phyloP scores from a whole-genome alignment of 2,797 vertebrate species.

The Psittacula echo region DNA sequence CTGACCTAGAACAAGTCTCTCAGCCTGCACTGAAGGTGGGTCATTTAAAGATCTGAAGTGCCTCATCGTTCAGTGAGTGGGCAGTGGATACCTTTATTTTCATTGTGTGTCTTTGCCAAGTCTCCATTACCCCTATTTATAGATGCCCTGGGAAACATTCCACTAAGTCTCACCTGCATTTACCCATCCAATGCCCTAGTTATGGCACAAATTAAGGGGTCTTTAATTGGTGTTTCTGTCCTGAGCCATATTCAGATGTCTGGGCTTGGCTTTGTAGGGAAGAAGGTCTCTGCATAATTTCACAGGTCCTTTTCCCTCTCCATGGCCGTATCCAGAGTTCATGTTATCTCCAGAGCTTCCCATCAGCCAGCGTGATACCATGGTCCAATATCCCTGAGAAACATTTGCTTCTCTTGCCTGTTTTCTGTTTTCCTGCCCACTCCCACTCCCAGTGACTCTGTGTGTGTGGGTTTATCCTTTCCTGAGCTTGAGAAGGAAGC shows the following conservation, averaged over 20 bases:
- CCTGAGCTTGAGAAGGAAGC: background rate
- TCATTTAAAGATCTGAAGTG: slow-evolving; percentile 30
- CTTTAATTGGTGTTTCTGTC: background rate
- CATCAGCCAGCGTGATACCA: fast-evolving
- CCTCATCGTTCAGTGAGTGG: background rate
- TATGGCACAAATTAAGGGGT: background rate
- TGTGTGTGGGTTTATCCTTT: background rate
- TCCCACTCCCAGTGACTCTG: background rate
- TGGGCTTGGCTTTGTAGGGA: background rate
- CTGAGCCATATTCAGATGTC: background rate
- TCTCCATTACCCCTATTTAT: slow-evolving; percentile 41
- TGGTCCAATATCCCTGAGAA: background rate
- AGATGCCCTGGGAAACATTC: slow-evolving; percentile 9
- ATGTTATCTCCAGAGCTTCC: background rate
- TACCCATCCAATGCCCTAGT: background rate
- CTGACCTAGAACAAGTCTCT: slow-evolving; percentile 64
- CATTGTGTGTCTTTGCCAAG: background rate
- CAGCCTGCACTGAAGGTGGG: slow-evolving; percentile 13
- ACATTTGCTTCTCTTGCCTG: background rate
- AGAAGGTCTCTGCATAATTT: background rate
- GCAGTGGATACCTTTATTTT: background rate
- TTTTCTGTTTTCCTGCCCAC: background rate
- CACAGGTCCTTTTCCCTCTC: background rate
- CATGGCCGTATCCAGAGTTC: background rate
- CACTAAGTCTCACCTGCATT: slow-evolving; percentile 13